These are phyloP conservation scores for Ciconia stormi DNA, from an alignment of 2,113 vertebrate genomes.

Conservation along the genomic window DNA sequence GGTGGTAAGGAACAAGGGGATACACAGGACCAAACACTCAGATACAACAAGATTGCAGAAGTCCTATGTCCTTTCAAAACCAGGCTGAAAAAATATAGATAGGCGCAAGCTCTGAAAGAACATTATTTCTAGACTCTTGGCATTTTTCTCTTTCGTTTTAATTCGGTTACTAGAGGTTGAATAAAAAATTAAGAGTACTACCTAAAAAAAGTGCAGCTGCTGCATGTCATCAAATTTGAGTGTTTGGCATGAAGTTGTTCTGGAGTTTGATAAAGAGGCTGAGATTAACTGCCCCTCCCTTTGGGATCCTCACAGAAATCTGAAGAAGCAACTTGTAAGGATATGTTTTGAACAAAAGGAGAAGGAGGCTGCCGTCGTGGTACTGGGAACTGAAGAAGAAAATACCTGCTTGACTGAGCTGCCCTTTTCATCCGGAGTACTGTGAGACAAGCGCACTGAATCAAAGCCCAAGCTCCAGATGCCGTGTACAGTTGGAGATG, in stretches of 20 bases:
- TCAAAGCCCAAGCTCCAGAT: conserved; percentile 36
- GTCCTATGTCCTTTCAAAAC: neutral
- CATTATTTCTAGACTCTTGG: neutral
- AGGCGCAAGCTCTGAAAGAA: neutral
- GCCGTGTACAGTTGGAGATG: conserved; percentile 43
- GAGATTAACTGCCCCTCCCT: neutral
- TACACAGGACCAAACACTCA: neutral
- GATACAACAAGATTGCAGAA: neutral
- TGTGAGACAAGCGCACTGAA: conserved; percentile 1
- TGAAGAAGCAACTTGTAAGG: neutral
- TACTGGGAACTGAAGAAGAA: neutral
- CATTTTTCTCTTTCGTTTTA: neutral
- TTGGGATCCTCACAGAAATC: neutral
- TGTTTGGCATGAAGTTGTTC: neutral
- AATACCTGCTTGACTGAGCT: conserved; percentile 45
- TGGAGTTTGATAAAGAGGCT: neutral
- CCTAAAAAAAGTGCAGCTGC: conserved; percentile 1
- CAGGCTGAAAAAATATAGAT: neutral
- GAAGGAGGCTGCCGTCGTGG: neutral
- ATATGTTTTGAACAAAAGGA: neutral
- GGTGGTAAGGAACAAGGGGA: neutral
- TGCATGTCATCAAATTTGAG: neutral
- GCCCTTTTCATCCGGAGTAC: neutral
- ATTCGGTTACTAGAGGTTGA: neutral
- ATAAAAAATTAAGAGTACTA: neutral